These are phyloP conservation scores for Philonicus albiceps DNA, from an alignment of 2,888 invertebrate species.

Conservation along the genomic window DNA sequence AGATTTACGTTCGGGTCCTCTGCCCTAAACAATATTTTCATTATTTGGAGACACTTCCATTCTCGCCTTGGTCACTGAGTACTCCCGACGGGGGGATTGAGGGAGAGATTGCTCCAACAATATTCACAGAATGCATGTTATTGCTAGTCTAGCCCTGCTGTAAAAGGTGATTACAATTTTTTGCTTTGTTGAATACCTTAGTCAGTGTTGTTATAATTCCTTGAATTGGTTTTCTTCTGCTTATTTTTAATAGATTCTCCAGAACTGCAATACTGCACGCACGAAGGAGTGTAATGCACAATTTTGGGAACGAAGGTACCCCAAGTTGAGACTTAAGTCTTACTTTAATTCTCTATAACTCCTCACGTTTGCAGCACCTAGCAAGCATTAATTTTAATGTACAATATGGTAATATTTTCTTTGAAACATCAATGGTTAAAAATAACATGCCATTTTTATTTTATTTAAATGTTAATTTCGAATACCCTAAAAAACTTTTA, in stretches of 20 bases:
- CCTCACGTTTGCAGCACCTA: too few relatives aligned
- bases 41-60: slow-evolving; percentile 14
- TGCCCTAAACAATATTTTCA: slow-evolving; percentile 29
- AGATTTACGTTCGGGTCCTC: neutral
- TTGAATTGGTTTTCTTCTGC: neutral
- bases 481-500: too few relatives aligned
- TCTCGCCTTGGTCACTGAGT: slow-evolving; percentile 2
- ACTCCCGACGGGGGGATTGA: neutral
- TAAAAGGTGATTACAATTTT: slow-evolving; percentile 38
- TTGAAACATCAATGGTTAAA: too few relatives aligned
- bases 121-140: neutral
- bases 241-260: neutral
- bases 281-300: too few relatives aligned
- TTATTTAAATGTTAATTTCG: too few relatives aligned
- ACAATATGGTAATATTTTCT: too few relatives aligned
- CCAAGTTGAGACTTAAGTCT: too few relatives aligned
- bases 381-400: too few relatives aligned
- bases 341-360: too few relatives aligned
- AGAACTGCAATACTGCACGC: neutral
- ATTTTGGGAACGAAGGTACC: too few relatives aligned
- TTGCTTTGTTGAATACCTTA: neutral
- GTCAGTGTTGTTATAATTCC: neutral
- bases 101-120: neutral
- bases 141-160: neutral
- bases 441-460: too few relatives aligned